Evolutionary conservation across 2,113 vertebrate species (phyloP).

Genomic region (Triplophysa siluroides): DNA sequence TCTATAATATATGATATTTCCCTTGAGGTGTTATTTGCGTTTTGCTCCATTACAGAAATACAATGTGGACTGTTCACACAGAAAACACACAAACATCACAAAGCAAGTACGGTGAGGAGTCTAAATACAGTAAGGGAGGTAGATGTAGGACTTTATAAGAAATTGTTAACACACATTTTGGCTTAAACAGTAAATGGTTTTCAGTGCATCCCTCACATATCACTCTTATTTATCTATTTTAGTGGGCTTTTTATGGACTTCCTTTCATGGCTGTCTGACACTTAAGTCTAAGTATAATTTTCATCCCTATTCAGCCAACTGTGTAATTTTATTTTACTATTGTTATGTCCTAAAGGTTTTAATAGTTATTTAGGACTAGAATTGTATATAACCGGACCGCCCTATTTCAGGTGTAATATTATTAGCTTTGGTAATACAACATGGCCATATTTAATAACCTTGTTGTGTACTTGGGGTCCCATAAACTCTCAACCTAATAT

Average conservation of each 20-base stretch:
- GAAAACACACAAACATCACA: constrained; percentile 5
- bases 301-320: too few relatives aligned
- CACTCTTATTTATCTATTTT: neutral
- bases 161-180: neutral
- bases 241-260: neutral
- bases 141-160: neutral
- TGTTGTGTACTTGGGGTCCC: too few relatives aligned
- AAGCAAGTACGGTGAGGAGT: neutral
- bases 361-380: too few relatives aligned
- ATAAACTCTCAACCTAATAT: too few relatives aligned
- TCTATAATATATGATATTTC: neutral
- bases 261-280: neutral
- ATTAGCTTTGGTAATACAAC: too few relatives aligned
- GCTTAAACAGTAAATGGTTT: neutral
- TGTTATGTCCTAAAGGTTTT: too few relatives aligned
- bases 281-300: neutral
- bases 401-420: too few relatives aligned
- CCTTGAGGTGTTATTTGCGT: constrained; percentile 35
- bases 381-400: too few relatives aligned
- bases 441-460: too few relatives aligned
- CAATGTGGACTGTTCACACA: neutral
- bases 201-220: neutral
- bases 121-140: neutral
- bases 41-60: neutral
- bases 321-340: too few relatives aligned